Conservation (phyloP, 2,888 invertebrate genomes). For the Phengaris arion region DNA sequence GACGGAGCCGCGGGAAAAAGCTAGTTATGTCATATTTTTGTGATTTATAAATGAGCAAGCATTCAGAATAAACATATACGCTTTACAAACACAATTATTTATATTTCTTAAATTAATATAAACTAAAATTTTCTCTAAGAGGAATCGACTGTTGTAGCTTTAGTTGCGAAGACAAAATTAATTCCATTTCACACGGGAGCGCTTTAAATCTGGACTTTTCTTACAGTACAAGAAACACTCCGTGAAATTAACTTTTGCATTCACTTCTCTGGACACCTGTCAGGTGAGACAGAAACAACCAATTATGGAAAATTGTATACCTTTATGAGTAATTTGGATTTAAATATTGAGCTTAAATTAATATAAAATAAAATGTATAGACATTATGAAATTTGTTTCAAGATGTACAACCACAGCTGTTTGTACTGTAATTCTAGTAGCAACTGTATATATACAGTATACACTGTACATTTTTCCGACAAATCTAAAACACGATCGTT, state of each 20-base stretch:
- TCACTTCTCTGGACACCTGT: conserved; percentile 67
- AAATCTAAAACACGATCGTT: too few relatives aligned
- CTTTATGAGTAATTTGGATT: not conserved
- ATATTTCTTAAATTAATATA: conserved; percentile 7
- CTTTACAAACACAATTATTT: not conserved
- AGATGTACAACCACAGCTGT: too few relatives aligned
- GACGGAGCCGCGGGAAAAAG: too few relatives aligned
- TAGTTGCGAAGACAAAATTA: conserved; percentile 54
- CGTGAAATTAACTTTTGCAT: conserved; percentile 75
- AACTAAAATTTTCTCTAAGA: not conserved
- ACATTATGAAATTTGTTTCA: too few relatives aligned
- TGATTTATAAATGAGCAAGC: too few relatives aligned
- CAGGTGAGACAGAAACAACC: conserved; percentile 67
- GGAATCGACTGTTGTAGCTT: conserved; percentile 27
- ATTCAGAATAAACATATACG: too few relatives aligned
- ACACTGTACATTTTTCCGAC: not conserved
- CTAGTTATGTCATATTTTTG: too few relatives aligned
- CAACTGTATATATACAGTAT: too few relatives aligned
- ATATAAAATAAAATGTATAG: too few relatives aligned
- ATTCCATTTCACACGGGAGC: conserved; percentile 68
- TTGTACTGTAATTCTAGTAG: too few relatives aligned
- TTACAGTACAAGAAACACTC: conserved; percentile 67
- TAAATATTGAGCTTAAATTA: too few relatives aligned
- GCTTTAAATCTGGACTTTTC: conserved; percentile 59
- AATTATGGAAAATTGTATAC: conserved; percentile 42